Evolutionary conservation across 1,140 invertebrate species (phyloP).

Genomic region (Chlorops oryzae): DNA sequence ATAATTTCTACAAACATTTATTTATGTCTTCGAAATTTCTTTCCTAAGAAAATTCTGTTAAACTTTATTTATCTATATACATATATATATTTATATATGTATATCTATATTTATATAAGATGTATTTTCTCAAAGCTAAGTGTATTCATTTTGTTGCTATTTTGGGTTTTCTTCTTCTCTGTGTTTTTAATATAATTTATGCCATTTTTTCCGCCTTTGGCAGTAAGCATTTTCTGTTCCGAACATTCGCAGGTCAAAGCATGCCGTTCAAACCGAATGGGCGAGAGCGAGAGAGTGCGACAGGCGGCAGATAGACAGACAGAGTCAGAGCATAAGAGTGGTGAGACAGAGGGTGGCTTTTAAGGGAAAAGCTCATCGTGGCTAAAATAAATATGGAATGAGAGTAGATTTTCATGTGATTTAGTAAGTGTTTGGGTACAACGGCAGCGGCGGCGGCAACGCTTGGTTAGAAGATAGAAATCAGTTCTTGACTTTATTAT

Average conservation of each 20-base stretch:
- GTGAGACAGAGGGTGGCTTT: conserved; percentile 10
- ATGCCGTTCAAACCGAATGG: conserved; percentile 1
- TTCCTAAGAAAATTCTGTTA: too few relatives aligned
- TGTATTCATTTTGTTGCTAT: not conserved
- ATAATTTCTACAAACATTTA: conserved; percentile 30
- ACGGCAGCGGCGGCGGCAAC: too few relatives aligned
- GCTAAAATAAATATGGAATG: not conserved
- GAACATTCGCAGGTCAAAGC: conserved; percentile 2
- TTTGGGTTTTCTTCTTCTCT: not conserved
- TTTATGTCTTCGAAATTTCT: too few relatives aligned
- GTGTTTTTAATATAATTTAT: conserved; percentile 9
- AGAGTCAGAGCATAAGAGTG: conserved; percentile 1
- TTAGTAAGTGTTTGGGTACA: conserved; percentile 47
- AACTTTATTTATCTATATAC: too few relatives aligned
- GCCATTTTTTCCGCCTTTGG: too few relatives aligned
- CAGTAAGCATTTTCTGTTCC: too few relatives aligned
- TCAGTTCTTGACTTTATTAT: conserved; percentile 20
- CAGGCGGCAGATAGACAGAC: conserved; percentile 13
- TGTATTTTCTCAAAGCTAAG: too few relatives aligned
- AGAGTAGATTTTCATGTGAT: conserved; percentile 29
- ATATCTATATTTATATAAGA: too few relatives aligned
- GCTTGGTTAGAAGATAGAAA: conserved; percentile 47
- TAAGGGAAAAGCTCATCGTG: not conserved
- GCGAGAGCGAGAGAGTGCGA: conserved; percentile 17
- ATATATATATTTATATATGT: too few relatives aligned